A percentile compares a stretch with the other conserved stretches of the same genome.
Evolutionary conservation across 1,140 invertebrate genomes (phyloP).

Genomic region (Pseudomyrmex concolor): DNA sequence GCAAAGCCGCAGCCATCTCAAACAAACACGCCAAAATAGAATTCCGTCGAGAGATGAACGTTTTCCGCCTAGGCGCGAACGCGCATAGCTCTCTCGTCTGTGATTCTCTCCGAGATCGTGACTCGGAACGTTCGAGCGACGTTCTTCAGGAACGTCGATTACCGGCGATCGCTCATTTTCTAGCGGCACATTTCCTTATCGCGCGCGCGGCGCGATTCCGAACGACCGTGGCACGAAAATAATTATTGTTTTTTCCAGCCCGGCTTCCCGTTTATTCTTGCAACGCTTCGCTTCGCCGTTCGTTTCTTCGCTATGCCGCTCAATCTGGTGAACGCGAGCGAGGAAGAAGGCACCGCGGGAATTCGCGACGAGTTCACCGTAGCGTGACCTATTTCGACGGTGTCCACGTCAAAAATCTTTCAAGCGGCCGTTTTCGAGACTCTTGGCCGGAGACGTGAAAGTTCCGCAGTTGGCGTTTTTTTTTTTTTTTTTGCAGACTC

Average conservation of each 20-base stretch:
- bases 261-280: conserved; percentile 52
- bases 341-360: conserved; percentile 57
- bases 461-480: background rate
- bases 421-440: background rate
- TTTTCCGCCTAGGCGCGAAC: conserved; percentile 10
- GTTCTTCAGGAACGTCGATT: conserved; percentile 29
- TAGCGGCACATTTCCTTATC: conserved; percentile 58
- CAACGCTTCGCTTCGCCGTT: conserved; percentile 63
- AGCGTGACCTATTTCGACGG: conserved; percentile 61
- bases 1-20: conserved; percentile 31
- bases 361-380: conserved; percentile 67
- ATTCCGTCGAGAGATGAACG: background rate
- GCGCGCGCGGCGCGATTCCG: conserved; percentile 31
- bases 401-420: conserved; percentile 27
- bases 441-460: conserved; percentile 19
- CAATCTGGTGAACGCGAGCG: conserved; percentile 46
- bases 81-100: background rate
- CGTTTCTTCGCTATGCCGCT: conserved; percentile 59
- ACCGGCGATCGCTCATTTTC: conserved; percentile 47
- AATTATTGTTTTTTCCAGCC: conserved; percentile 57
- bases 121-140: background rate
- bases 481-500: background rate
- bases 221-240: conserved; percentile 47
- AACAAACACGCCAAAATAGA: conserved; percentile 6
- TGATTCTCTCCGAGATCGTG: conserved; percentile 23